Conservation (phyloP, 2,888 invertebrate genomes). For the Pantelozetes paolii region DNA sequence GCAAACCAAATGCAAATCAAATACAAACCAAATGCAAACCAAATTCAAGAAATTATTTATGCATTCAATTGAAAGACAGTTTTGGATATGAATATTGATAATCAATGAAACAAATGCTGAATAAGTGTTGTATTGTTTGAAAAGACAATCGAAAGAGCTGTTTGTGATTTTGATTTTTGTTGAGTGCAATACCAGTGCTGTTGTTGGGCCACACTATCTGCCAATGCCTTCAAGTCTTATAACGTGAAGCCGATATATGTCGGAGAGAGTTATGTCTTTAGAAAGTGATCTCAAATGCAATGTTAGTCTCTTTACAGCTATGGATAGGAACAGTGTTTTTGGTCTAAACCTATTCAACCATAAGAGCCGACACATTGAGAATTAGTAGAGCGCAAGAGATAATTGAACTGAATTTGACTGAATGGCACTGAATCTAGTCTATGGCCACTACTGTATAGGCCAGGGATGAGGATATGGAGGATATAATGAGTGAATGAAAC, state of each 20-base stretch:
- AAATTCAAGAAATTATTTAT: too few relatives aligned
- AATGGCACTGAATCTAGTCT: neutral
- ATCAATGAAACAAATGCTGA: neutral
- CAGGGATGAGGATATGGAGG: neutral
- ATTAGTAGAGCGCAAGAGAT: constrained; percentile 27
- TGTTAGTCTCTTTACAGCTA: neutral
- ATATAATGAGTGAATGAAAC: neutral
- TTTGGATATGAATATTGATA: neutral
- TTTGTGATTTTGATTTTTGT: neutral
- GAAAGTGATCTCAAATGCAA: neutral
- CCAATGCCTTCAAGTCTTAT: neutral
- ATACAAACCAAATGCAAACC: too few relatives aligned
- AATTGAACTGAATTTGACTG: neutral
- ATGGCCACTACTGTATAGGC: neutral
- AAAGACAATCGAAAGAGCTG: neutral
- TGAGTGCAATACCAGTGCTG: neutral
- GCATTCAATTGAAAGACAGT: neutral
- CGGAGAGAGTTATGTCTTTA: neutral
- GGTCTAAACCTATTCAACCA: constrained; percentile 11
- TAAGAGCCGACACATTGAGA: neutral
- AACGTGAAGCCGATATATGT: neutral
- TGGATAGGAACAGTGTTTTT: neutral
- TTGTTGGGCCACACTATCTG: neutral
- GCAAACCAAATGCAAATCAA: too few relatives aligned
- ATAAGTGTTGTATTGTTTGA: neutral